Evolutionary conservation across 2,888 invertebrate species (phyloP).

Genomic region (Drosophila mimica): DNA sequence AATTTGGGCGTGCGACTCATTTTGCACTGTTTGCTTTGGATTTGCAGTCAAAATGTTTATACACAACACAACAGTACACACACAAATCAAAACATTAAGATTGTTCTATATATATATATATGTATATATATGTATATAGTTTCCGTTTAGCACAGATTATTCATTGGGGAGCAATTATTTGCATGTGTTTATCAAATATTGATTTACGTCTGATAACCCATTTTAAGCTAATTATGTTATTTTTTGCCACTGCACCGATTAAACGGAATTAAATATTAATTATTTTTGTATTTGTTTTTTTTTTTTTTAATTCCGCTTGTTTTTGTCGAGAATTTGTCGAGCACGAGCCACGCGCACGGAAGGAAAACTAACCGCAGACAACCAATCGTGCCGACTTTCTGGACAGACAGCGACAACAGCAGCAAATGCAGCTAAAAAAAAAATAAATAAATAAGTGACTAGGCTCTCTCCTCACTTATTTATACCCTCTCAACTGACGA

Average conservation of each 20-base stretch:
- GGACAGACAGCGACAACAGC: constrained; percentile 41
- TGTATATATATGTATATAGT: neutral
- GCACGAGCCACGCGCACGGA: constrained; percentile 68
- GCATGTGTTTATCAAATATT: constrained; percentile 41
- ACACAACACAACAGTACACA: constrained; percentile 24
- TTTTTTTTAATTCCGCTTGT: constrained; percentile 18
- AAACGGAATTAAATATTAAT: constrained; percentile 24
- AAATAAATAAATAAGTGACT: constrained; percentile 12
- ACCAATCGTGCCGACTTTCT: constrained; percentile 32
- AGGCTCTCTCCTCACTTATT: constrained; percentile 21
- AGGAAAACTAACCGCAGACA: constrained; percentile 63
- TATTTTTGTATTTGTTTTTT: neutral
- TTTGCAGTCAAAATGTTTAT: neutral
- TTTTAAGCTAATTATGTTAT: constrained; percentile 33
- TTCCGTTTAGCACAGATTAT: constrained; percentile 26
- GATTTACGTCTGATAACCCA: constrained; percentile 35
- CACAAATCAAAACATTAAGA: constrained; percentile 15
- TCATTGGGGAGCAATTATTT: constrained; percentile 33
- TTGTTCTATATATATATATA: neutral
- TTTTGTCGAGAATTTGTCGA: constrained; percentile 32
- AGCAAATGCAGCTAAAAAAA: constrained; percentile 33
- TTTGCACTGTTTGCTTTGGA: constrained; percentile 13
- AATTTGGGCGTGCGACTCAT: constrained; percentile 79
- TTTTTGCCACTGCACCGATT: constrained; percentile 13
- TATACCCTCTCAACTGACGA: constrained; percentile 42